These are phyloP conservation scores for Mixornis gularis DNA, from an alignment of 2,113 vertebrate species.

Conservation along the genomic window DNA sequence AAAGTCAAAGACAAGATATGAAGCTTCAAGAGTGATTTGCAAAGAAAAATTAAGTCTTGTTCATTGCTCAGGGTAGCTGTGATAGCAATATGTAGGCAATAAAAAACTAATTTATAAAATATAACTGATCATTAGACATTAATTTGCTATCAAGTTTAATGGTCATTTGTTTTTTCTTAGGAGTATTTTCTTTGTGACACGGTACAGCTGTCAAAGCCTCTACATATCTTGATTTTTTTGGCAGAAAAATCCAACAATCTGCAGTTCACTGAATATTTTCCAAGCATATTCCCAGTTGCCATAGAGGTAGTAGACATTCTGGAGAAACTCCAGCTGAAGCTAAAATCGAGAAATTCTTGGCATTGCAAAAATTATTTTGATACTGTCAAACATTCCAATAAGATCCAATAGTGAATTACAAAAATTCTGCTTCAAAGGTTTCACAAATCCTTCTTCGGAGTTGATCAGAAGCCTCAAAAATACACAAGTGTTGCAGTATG, in stretches of 20 bases:
- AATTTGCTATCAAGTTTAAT: constrained; percentile 16
- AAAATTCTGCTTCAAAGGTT: neutral
- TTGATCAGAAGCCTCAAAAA: neutral
- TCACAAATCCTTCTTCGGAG: neutral
- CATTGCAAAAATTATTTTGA: constrained; percentile 14
- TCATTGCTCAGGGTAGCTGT: neutral
- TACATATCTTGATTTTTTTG: constrained; percentile 35
- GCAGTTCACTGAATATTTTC: constrained; percentile 50
- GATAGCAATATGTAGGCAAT: neutral
- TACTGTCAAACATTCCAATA: neutral
- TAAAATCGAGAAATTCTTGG: constrained; percentile 2
- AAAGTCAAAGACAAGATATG: neutral
- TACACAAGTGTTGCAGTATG: neutral
- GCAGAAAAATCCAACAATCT: constrained; percentile 34
- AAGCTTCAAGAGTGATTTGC: neutral
- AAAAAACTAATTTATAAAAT: constrained; percentile 21
- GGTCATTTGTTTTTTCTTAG: constrained; percentile 9
- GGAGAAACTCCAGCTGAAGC: constrained; percentile 10
- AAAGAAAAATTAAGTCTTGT: neutral
- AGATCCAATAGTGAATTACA: neutral
- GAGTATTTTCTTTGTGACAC: constrained; percentile 44
- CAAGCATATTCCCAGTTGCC: constrained; percentile 26
- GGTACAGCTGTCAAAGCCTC: constrained; percentile 41
- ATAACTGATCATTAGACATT: neutral
- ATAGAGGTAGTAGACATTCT: constrained; percentile 34